phyloP scores from a whole-genome alignment of 2,888 invertebrate genomes.

The Protonemura montana region DNA sequence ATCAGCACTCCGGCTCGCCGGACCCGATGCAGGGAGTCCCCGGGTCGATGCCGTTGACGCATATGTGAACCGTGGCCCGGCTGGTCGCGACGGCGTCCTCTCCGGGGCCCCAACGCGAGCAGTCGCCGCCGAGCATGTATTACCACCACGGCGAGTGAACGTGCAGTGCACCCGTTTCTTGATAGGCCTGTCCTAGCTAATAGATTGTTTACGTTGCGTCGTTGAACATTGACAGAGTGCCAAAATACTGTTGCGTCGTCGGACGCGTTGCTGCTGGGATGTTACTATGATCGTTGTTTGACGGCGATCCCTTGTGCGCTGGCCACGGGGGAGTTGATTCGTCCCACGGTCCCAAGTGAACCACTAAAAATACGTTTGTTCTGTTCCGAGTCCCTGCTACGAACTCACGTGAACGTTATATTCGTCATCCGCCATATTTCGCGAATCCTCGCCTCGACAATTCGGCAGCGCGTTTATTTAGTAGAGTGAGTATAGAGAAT shows the following conservation, averaged over 20 bases:
- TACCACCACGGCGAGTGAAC: background rate
- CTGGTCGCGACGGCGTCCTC: background rate
- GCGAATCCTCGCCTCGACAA: conserved; percentile 24
- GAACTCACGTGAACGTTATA: background rate
- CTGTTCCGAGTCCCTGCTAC: background rate
- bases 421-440: conserved; percentile 21
- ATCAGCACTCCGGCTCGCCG: conserved; percentile 65
- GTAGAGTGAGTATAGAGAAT: conserved; percentile 19
- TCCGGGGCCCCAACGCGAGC: background rate
- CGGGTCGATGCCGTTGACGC: conserved; percentile 68
- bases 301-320: background rate
- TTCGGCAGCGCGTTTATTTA: background rate
- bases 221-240: background rate
- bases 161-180: background rate
- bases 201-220: background rate
- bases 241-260: background rate
- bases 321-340: background rate
- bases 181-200: background rate
- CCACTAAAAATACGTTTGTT: conserved; percentile 20
- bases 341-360: background rate
- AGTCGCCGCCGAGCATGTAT: background rate
- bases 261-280: background rate
- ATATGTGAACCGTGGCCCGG: conserved; percentile 65
- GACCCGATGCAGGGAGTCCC: conserved; percentile 69
- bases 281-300: background rate